A percentile compares a stretch with the other conserved stretches of the same genome.
Evolutionary conservation across 2,797 vertebrate genomes (phyloP).

Genomic region (Hydrolagus colliei): DNA sequence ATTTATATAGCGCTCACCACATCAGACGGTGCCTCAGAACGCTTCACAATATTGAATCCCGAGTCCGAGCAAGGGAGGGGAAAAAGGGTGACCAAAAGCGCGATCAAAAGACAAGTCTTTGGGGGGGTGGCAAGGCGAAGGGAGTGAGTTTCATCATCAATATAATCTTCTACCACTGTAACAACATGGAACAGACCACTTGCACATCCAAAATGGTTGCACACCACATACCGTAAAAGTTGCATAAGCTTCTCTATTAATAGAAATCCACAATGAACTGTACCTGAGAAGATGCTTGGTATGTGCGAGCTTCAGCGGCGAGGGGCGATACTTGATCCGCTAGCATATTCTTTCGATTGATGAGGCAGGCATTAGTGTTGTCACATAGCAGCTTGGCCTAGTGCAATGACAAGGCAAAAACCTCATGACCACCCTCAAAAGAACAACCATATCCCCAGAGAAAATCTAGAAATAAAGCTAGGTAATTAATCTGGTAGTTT

Average conservation of each 20-base stretch:
- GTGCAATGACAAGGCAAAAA: conserved; percentile 21
- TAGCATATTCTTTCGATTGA: conserved; percentile 52
- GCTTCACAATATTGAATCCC: no score
- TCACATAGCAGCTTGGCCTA: conserved; percentile 66
- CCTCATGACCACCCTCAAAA: not conserved
- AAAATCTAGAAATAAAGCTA: not conserved
- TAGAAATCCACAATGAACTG: conserved; percentile 41
- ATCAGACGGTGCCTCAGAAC: no score
- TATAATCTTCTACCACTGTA: not conserved
- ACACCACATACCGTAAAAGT: conserved; percentile 56
- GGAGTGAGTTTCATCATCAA: not conserved
- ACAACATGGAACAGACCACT: conserved; percentile 48
- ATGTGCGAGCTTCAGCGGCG: conserved; percentile 37
- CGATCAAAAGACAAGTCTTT: no score
- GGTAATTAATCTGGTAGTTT: not conserved
- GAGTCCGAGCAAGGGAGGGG: no score
- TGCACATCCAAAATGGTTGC: conserved; percentile 55
- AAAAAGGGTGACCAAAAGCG: no score
- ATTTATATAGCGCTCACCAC: no score
- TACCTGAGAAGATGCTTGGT: conserved; percentile 50
- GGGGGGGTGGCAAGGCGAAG: no score
- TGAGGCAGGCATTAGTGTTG: conserved; percentile 47
- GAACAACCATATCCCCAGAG: no score
- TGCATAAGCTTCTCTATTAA: conserved; percentile 42
- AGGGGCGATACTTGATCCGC: conserved; percentile 36